Evolutionary conservation across 2,113 vertebrate species (phyloP).

Genomic region (Cacatua alba): DNA sequence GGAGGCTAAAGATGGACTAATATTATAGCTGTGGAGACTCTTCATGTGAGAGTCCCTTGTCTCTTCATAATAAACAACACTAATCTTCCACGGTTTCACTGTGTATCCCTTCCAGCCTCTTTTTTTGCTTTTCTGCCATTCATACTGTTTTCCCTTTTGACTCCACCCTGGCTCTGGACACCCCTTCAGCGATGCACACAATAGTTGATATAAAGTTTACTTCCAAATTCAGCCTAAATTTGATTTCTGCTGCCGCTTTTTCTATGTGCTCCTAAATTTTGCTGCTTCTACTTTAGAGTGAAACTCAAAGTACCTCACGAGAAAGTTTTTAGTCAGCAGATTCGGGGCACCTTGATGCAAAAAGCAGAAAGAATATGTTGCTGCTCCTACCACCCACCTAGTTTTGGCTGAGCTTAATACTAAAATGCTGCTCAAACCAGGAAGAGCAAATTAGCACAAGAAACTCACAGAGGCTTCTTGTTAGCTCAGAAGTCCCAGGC

Average conservation of each 20-base stretch:
- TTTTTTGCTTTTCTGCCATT: neutral
- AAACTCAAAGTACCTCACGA: neutral
- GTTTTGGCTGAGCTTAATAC: conserved; percentile 1
- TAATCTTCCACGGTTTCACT: neutral
- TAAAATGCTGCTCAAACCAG: conserved; percentile 15
- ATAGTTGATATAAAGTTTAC: neutral
- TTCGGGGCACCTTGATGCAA: neutral
- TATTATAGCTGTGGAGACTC: neutral
- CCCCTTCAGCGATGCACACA: neutral
- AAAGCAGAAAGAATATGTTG: neutral
- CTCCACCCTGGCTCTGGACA: neutral
- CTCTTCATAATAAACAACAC: neutral
- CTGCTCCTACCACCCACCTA: neutral
- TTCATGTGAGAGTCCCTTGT: neutral
- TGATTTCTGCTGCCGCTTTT: neutral
- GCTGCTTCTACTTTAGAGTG: neutral
- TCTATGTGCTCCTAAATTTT: neutral
- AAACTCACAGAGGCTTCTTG: neutral
- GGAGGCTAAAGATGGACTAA: neutral
- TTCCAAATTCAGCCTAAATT: neutral
- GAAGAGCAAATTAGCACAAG: neutral
- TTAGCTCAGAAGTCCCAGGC: neutral
- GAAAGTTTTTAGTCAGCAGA: neutral
- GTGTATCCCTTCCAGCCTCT: neutral
- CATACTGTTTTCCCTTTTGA: neutral